Conservation (phyloP, 2,113 vertebrate species). For the Centropus unirufus region DNA sequence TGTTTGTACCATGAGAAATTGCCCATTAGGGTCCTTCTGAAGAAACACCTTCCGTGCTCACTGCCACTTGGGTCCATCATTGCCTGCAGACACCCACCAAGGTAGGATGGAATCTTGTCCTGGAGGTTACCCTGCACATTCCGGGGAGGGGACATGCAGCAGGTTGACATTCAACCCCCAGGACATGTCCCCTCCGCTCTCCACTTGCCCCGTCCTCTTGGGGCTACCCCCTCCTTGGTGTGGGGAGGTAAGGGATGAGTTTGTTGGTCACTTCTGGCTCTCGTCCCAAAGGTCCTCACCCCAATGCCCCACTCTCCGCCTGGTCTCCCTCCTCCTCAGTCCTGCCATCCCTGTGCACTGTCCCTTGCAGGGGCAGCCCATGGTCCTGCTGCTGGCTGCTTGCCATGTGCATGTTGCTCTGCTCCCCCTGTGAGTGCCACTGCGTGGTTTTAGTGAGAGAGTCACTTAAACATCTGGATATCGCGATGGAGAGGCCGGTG, state of each 20-base stretch:
- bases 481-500: background rate
- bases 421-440: too few relatives aligned
- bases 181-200: background rate
- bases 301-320: rapidly evolving
- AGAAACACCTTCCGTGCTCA: background rate
- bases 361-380: too few relatives aligned
- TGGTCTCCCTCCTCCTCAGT: background rate
- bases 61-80: rapidly evolving
- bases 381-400: too few relatives aligned
- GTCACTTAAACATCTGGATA: too few relatives aligned
- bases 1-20: too few relatives aligned
- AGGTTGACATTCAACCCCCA: background rate
- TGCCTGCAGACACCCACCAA: background rate
- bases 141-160: rapidly evolving
- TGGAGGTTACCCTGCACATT: background rate
- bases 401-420: too few relatives aligned
- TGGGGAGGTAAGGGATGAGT: background rate
- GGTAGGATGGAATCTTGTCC: background rate
- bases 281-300: background rate
- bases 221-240: background rate
- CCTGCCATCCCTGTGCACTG: background rate
- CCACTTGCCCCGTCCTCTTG: rapidly evolving
- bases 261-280: background rate
- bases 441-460: background rate
- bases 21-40: background rate